Evolutionary conservation across 1,140 invertebrate genomes (phyloP).

Genomic region (Dinothrombium tinctorium): DNA sequence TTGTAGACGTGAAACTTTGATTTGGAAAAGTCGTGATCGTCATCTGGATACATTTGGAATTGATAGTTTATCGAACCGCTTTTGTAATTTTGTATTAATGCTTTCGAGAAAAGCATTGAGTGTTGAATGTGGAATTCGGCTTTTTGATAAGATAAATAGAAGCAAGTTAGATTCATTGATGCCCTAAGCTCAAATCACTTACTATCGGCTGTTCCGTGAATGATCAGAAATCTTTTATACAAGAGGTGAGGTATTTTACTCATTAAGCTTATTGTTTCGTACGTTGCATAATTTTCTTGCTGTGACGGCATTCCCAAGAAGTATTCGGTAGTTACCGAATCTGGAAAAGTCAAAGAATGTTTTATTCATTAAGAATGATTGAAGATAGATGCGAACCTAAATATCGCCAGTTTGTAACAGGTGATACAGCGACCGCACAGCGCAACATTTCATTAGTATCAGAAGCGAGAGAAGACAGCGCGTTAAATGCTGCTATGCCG

Average conservation of each 20-base stretch:
- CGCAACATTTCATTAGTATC: slow-evolving; percentile 53
- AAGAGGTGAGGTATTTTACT: slow-evolving; percentile 43
- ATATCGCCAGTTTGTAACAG: slow-evolving; percentile 60
- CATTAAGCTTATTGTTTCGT: slow-evolving; percentile 53
- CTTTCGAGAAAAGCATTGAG: not conserved
- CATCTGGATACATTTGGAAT: slow-evolving; percentile 2
- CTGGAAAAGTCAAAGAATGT: too few species aligned
- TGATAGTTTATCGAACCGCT: not conserved
- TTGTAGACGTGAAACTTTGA: not conserved
- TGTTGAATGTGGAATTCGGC: slow-evolving; percentile 20
- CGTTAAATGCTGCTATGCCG: slow-evolving; percentile 68
- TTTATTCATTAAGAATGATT: too few species aligned
- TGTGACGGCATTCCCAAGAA: slow-evolving; percentile 35
- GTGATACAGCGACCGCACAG: slow-evolving; percentile 71
- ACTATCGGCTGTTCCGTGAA: slow-evolving; percentile 66
- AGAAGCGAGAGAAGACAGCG: slow-evolving; percentile 40
- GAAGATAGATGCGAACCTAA: too few species aligned
- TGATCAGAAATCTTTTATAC: slow-evolving; percentile 58
- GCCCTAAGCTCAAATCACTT: slow-evolving; percentile 1
- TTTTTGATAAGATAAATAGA: slow-evolving; percentile 19
- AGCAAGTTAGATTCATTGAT: not conserved
- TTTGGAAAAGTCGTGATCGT: not conserved
- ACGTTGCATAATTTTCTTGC: slow-evolving; percentile 63
- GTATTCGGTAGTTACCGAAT: slow-evolving; percentile 74
- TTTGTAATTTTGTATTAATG: not conserved